Evolutionary conservation across 2,113 vertebrate genomes (phyloP).

Genomic region (Chamaetylas fuelleborni): DNA sequence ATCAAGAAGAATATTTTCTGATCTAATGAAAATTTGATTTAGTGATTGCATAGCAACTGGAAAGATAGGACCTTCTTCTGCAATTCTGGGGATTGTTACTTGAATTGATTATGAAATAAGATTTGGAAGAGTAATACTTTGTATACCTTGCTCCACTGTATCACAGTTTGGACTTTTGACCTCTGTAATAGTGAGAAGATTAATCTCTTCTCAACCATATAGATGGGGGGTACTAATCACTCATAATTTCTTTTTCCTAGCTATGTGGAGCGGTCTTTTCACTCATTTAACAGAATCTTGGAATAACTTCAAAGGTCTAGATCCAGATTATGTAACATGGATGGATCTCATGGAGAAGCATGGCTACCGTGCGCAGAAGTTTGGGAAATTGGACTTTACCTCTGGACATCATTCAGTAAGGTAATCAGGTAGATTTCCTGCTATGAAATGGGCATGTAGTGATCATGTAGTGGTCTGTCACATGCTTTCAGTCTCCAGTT

Average conservation of each 20-base stretch:
- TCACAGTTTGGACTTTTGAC: not conserved
- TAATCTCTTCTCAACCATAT: not conserved
- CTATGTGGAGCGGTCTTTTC: constrained; percentile 98
- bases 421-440: constrained; percentile 67
- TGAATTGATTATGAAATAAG: not conserved
- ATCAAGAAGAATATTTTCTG: not conserved
- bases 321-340: constrained; percentile 87
- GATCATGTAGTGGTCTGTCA: not conserved
- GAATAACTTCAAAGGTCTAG: constrained; percentile 97
- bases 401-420: constrained; percentile 94
- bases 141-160: not conserved
- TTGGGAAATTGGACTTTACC: constrained; percentile 92
- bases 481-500: not conserved
- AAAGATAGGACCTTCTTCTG: not conserved
- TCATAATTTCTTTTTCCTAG: constrained; percentile 26
- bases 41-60: not conserved
- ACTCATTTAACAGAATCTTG: constrained; percentile 92
- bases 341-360: constrained; percentile 86
- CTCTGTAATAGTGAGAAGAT: not conserved
- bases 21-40: not conserved
- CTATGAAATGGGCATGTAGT: not conserved
- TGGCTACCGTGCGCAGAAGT: constrained; percentile 83
- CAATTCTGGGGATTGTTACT: not conserved
- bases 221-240: not conserved
- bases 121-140: not conserved